These are phyloP conservation scores for Argya squamiceps DNA, from an alignment of 2,797 vertebrate species.

Conservation along the genomic window DNA sequence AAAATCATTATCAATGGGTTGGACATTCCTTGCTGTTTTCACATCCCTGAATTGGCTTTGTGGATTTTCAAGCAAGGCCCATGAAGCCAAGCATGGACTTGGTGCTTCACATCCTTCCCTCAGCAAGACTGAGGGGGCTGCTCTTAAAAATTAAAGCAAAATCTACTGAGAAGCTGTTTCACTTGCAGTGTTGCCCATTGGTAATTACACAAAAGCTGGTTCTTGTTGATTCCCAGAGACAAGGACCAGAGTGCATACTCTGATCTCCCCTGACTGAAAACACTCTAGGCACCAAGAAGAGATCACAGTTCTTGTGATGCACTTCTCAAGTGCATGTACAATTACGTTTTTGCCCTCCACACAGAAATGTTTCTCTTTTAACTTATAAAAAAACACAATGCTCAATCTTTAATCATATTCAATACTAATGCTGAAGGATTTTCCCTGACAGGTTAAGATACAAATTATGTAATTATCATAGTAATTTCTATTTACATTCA, in stretches of 20 bases:
- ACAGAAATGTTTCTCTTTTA: not conserved
- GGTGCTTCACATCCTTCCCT: not conserved
- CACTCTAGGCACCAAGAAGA: not conserved
- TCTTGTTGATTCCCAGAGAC: not conserved
- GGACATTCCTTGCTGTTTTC: not conserved
- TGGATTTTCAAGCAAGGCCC: not conserved
- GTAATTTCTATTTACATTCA: slow-evolving; percentile 2
- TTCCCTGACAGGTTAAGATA: not conserved
- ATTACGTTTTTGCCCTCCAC: not conserved
- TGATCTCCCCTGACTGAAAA: not conserved
- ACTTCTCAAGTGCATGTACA: not conserved
- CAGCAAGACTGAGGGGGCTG: not conserved
- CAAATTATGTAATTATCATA: not conserved
- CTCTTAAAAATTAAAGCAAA: not conserved
- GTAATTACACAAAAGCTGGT: not conserved
- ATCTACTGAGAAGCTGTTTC: not conserved
- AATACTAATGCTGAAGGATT: not conserved
- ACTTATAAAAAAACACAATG: not conserved
- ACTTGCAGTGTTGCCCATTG: not conserved
- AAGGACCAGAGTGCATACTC: not conserved
- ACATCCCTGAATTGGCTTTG: not conserved
- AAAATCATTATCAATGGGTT: not conserved
- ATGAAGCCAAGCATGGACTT: fast-evolving
- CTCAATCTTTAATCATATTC: not conserved
- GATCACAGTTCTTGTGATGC: not conserved